These are phyloP conservation scores for Chaenocephalus aceratus DNA, from an alignment of 2,113 vertebrate genomes.

Conservation along the genomic window DNA sequence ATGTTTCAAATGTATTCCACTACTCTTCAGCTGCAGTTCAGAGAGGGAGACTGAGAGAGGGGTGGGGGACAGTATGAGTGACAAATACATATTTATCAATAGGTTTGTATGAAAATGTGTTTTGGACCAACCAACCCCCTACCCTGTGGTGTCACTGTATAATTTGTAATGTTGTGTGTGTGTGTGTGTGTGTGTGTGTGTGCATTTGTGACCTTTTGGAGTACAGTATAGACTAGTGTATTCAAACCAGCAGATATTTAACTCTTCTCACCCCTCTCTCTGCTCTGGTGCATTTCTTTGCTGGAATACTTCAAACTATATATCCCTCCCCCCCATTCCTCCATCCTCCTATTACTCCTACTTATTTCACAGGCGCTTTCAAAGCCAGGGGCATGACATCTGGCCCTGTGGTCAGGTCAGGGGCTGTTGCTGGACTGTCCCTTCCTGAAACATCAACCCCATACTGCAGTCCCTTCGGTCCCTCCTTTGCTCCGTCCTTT, in stretches of 20 bases:
- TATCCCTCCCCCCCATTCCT: slow-evolving; percentile 10
- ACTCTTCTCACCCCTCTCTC: slow-evolving; percentile 62
- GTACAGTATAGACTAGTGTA: slow-evolving; percentile 35
- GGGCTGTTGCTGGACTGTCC: slow-evolving; percentile 32
- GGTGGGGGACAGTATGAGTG: slow-evolving; percentile 9
- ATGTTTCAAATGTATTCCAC: slow-evolving; percentile 36
- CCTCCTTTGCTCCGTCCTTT: slow-evolving; percentile 6
- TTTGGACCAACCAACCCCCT: slow-evolving; percentile 8
- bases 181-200: slow-evolving; percentile 40
- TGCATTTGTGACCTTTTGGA: slow-evolving; percentile 41
- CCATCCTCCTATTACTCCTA: slow-evolving; percentile 31
- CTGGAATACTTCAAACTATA: slow-evolving; percentile 63
- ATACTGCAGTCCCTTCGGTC: slow-evolving; percentile 30
- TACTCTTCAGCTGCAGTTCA: background rate
- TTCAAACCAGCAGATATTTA: slow-evolving; percentile 52
- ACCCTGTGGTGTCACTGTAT: slow-evolving; percentile 36
- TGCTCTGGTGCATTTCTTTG: slow-evolving; percentile 58
- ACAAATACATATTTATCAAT: slow-evolving; percentile 33
- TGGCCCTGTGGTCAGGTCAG: background rate
- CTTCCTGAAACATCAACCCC: slow-evolving; percentile 10
- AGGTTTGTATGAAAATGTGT: slow-evolving; percentile 51
- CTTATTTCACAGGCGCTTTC: slow-evolving; percentile 71
- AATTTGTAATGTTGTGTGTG: slow-evolving; percentile 56
- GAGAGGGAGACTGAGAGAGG: slow-evolving; percentile 20
- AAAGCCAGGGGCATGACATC: slow-evolving; percentile 23